Base-by-base conservation (phyloP, 2,113 vertebrate genomes). In the Spermophilus dauricus region DNA sequence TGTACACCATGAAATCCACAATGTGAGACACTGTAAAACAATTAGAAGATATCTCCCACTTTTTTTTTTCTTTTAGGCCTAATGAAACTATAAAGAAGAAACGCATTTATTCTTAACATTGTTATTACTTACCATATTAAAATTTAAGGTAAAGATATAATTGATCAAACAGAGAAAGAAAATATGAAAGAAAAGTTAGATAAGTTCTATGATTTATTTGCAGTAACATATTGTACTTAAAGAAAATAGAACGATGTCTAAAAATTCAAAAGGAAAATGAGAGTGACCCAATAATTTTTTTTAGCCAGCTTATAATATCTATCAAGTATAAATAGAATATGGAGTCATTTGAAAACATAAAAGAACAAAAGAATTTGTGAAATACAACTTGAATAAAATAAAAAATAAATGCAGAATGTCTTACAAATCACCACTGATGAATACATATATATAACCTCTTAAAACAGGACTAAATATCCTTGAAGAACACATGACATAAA, bases 141-240 rank as follows among this genome's bases (percentile, higher is more conserved):
- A 73, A 1, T 51, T 80, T 70, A 53, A 69, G 28, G 56, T 93
- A 69, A 91, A 86, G 8, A 89, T 75, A 37, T 70, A 14, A 75
- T 61, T 42, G 42, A 84, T 83, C 32, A 72, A 51, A 1, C 42
- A 82, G 45, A 78, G 37, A 70, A 73, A 58, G 16, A 85, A 73
- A 78, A 67, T 37, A 73, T 5, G 89, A 56, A 93, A 69, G 61
- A 86, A 72, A 97, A 91, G 65, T 65, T 48, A 87, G 42, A 4
- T 63, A 67, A 48, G 48, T 26, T 12, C 4, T 4, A 51, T 75
- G 42, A 2, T 34, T 82, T 87, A 58, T 82, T 20, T 63, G 12
- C 1, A 26, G 42, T 28, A 76, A 30, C 77, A 78, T 77, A 4
- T 69, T 80, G 24, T 70, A 12, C n/a, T 16, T 87, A 87, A 84